Evolutionary conservation across 2,113 vertebrate genomes (phyloP).

Genomic region (Nymphicus hollandicus): DNA sequence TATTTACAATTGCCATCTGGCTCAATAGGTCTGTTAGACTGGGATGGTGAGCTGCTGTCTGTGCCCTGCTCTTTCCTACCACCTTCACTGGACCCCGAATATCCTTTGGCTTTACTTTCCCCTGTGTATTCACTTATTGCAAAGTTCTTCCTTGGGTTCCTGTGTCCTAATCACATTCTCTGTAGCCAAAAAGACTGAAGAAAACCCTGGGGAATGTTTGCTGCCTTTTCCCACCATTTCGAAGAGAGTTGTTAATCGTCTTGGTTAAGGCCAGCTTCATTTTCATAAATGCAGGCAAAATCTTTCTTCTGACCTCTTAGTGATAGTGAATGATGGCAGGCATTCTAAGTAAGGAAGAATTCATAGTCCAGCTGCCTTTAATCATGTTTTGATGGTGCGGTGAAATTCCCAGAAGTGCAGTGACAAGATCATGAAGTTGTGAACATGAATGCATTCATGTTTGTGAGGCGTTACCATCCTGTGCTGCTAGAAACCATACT

Average conservation of each 20-base stretch:
- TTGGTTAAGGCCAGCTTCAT: neutral
- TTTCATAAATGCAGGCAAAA: neutral
- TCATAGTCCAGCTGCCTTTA: neutral
- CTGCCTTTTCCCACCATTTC: neutral
- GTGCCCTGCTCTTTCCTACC: neutral
- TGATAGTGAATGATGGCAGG: neutral
- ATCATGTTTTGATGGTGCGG: accelerated
- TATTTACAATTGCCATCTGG: neutral
- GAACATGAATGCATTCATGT: neutral
- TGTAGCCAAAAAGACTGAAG: neutral
- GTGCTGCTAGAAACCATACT: neutral
- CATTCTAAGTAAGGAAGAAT: neutral
- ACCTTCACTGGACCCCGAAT: neutral
- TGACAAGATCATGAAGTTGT: neutral
- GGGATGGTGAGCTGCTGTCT: neutral
- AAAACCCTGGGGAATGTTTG: neutral
- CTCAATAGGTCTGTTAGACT: neutral
- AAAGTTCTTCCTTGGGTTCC: neutral
- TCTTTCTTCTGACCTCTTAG: neutral
- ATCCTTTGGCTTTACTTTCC: neutral
- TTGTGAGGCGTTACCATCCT: neutral
- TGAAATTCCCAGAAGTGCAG: neutral
- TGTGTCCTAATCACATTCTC: neutral
- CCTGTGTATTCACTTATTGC: neutral
- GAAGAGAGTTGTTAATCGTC: neutral